Evolutionary conservation across 2,888 invertebrate genomes (phyloP).

Genomic region (Meandrusa payeni): DNA sequence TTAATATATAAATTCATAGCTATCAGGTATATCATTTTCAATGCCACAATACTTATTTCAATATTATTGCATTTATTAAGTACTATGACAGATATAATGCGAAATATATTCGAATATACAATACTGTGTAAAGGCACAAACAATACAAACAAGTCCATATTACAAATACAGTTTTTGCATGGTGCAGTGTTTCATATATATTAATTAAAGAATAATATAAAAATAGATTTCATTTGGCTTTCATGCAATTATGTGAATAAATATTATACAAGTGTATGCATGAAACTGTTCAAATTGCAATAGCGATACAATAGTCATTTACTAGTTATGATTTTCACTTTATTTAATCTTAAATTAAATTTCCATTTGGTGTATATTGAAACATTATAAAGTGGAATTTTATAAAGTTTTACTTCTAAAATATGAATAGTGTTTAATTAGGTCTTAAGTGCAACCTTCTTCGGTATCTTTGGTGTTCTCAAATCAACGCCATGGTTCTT

Average conservation of each 20-base stretch:
- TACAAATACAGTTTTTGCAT: constrained; percentile 37
- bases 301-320: constrained; percentile 21
- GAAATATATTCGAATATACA: constrained; percentile 47
- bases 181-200: constrained; percentile 33
- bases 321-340: constrained; percentile 24
- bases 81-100: constrained; percentile 43
- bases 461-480: constrained; percentile 73
- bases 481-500: constrained; percentile 44
- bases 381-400: constrained; percentile 64
- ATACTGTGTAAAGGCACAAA: constrained; percentile 72
- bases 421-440: constrained; percentile 43
- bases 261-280: constrained; percentile 26
- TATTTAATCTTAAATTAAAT: constrained; percentile 37
- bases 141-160: constrained; percentile 53
- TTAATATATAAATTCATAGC: constrained; percentile 13
- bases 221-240: constrained; percentile 77
- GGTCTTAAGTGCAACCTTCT: constrained; percentile 66
- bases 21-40: constrained; percentile 4
- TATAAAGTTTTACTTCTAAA: constrained; percentile 54
- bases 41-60: constrained; percentile 27
- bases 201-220: constrained; percentile 64
- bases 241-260: constrained; percentile 49
- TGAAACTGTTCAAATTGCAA: constrained; percentile 18
- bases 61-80: constrained; percentile 58
- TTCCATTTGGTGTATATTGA: constrained; percentile 52